phyloP scores from a whole-genome alignment of 2,888 invertebrate species.

The Meloe dianella region DNA sequence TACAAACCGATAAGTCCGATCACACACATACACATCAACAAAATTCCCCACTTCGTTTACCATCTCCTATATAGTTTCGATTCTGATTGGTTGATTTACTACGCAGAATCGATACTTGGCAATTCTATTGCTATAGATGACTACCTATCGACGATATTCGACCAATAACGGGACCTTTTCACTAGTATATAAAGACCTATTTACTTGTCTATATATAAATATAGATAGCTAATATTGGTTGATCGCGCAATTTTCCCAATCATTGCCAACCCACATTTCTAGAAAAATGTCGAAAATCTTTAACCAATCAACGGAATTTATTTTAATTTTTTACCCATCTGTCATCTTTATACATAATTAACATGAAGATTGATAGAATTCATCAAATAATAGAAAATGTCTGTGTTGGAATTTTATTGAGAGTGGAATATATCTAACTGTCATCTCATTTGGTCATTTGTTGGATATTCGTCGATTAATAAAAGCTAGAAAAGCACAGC shows the following conservation, averaged over 20 bases:
- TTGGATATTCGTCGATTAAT: conserved; percentile 44
- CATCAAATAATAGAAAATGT: no score
- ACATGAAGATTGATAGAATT: no score
- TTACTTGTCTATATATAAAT: conserved; percentile 23
- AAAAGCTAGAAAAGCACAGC: conserved; percentile 50
- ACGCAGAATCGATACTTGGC: conserved; percentile 68
- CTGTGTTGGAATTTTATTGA: no score
- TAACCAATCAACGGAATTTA: conserved; percentile 25
- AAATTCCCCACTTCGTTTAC: conserved; percentile 32
- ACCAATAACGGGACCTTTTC: conserved; percentile 53
- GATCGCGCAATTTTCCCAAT: neutral
- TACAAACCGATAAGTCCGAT: conserved; percentile 54
- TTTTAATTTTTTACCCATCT: no score
- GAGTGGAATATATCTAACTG: neutral
- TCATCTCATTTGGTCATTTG: conserved; percentile 38
- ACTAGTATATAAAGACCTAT: conserved; percentile 41
- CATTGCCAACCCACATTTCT: conserved; percentile 24
- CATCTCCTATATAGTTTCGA: conserved; percentile 21
- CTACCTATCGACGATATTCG: conserved; percentile 59
- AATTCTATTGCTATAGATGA: conserved; percentile 62
- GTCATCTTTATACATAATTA: no score
- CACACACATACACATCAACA: conserved; percentile 26
- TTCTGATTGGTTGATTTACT: conserved; percentile 63
- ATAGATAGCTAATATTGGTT: conserved; percentile 10
- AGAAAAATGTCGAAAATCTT: conserved; percentile 28